Conservation (phyloP, 53 echinoderm and acorn worm genomes). For the Patiria pectinifera region DNA sequence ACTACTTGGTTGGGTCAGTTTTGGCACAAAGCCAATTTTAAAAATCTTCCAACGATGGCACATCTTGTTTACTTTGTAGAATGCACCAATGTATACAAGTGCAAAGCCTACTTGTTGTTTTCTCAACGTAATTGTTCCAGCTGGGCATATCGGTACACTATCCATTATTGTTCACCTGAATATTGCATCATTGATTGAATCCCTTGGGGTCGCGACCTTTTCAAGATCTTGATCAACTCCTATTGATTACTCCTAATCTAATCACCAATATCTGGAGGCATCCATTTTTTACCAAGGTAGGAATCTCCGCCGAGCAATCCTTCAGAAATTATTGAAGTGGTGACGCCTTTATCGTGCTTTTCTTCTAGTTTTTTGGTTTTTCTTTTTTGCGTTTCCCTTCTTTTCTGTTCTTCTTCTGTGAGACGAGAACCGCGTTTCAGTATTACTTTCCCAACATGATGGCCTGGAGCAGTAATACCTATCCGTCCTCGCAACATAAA, state of each 20-base stretch:
- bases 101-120: too few species aligned
- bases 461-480: slow-evolving; percentile 5
- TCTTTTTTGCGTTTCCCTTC: neutral
- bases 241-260: neutral
- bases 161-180: neutral
- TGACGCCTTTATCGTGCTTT: neutral
- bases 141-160: too few species aligned
- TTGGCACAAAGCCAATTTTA: neutral
- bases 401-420: neutral
- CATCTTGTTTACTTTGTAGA: too few species aligned
- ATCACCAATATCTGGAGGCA: neutral
- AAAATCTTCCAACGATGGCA: neutral
- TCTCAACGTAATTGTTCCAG: too few species aligned
- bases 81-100: too few species aligned
- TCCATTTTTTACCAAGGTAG: too few species aligned
- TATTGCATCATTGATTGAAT: neutral
- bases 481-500: slow-evolving; percentile 40
- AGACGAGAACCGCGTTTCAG: slow-evolving; percentile 9
- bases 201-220: slow-evolving; percentile 1
- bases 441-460: slow-evolving; percentile 36
- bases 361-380: neutral
- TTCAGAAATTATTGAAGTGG: neutral
- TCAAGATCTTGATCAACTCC: neutral
- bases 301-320: neutral
- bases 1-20: slow-evolving; percentile 20